Evolutionary conservation across 2,797 vertebrate species (phyloP).

Genomic region (Podargus strigoides): DNA sequence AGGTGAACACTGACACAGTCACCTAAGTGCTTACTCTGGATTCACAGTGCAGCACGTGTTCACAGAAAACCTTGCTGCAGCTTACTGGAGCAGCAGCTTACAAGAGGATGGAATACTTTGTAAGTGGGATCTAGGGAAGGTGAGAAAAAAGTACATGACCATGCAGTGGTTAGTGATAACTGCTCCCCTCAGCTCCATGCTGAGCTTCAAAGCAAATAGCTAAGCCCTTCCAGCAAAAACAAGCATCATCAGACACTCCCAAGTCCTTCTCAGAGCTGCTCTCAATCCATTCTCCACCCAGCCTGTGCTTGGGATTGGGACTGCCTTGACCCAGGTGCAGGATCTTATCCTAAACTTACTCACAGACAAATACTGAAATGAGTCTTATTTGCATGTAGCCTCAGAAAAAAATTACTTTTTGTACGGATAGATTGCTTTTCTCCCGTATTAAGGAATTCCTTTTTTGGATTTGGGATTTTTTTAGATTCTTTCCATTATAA

Average conservation of each 20-base stretch:
- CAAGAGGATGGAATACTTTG: background rate
- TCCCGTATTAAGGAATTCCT: background rate
- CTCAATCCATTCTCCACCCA: no score
- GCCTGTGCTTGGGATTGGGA: no score
- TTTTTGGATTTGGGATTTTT: background rate
- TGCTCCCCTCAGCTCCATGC: background rate
- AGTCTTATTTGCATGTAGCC: background rate
- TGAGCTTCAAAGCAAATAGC: background rate
- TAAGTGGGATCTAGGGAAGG: background rate
- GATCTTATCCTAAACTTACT: background rate
- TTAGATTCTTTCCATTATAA: background rate
- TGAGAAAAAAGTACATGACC: background rate
- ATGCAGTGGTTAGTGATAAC: background rate
- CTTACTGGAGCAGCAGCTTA: background rate
- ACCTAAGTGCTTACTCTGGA: background rate
- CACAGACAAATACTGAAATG: background rate
- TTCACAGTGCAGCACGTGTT: background rate
- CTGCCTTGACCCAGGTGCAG: no score
- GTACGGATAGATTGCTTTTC: background rate
- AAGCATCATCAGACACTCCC: no score
- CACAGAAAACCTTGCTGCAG: background rate
- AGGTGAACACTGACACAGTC: background rate
- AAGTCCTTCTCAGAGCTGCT: no score
- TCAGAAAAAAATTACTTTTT: background rate
- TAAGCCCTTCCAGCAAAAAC: background rate